Conservation (phyloP, 2,888 invertebrate species). For the Hartigia nigra region DNA sequence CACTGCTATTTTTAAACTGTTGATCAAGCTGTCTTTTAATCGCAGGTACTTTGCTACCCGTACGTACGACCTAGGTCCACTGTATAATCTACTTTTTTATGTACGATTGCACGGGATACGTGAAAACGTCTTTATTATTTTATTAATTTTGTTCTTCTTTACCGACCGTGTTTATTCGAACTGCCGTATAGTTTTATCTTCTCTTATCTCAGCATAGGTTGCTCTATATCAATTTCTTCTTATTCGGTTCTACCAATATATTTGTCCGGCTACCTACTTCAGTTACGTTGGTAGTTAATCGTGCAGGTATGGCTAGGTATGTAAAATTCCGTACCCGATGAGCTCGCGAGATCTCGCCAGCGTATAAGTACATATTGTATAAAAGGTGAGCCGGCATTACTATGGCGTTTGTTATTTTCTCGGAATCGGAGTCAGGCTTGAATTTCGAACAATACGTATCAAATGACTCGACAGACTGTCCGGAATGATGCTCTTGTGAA, state of each 20-base stretch:
- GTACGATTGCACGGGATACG: too few relatives aligned
- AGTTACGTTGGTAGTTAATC: not conserved
- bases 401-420: slow-evolving; percentile 17
- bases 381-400: slow-evolving; percentile 15
- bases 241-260: not conserved
- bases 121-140: not conserved
- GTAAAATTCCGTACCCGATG: not conserved
- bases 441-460: slow-evolving; percentile 25
- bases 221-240: not conserved
- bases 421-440: slow-evolving; percentile 22
- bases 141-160: not conserved
- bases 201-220: not conserved
- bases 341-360: not conserved
- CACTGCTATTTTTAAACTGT: not conserved
- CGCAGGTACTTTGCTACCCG: not conserved
- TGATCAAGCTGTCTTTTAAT: not conserved
- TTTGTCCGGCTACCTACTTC: not conserved
- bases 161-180: not conserved
- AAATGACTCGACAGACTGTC: slow-evolving; percentile 20
- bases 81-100: too few relatives aligned
- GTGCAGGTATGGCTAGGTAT: not conserved
- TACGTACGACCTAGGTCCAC: not conserved
- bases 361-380: not conserved
- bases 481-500: not conserved
- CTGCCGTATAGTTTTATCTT: not conserved